Percentiles rank a stretch among this genome's conserved stretches.
phyloP scores from a whole-genome alignment of 2,113 vertebrate genomes.

The Axis porcinus region DNA sequence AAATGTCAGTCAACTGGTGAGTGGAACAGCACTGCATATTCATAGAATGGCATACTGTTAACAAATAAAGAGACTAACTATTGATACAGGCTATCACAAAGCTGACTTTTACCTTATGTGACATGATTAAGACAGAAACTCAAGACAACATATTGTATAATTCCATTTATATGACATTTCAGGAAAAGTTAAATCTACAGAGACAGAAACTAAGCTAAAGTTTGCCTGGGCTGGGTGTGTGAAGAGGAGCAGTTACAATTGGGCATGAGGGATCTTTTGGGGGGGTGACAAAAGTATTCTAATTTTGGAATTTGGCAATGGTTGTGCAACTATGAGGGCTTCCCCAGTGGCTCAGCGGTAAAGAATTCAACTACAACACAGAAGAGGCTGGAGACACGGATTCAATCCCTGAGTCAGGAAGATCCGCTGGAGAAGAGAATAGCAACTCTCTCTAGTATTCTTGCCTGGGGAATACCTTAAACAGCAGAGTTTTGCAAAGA shows the following conservation, averaged over 20 bases:
- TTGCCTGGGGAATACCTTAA: not conserved
- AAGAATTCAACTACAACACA: not conserved
- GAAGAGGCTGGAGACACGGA: not conserved
- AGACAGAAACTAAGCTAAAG: not conserved
- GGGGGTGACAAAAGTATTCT: not conserved
- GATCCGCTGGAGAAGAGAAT: not conserved
- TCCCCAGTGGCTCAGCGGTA: rapidly evolving
- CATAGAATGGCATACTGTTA: not conserved
- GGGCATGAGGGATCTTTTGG: not conserved
- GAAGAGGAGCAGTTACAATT: not conserved
- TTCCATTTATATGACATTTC: not conserved
- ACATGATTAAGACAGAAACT: not conserved
- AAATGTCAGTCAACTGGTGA: not conserved
- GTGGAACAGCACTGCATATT: too few species aligned
- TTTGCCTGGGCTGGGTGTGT: rapidly evolving
- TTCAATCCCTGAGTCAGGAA: not conserved
- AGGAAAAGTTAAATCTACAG: not conserved
- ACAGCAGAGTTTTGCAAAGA: not conserved
- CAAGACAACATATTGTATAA: not conserved
- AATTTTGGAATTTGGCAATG: not conserved
- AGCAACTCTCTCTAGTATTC: not conserved
- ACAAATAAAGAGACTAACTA: not conserved
- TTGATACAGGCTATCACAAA: too few species aligned
- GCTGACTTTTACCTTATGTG: not conserved
- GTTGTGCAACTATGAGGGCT: not conserved